A percentile compares a stretch with the other conserved stretches of the same genome.
phyloP scores from a whole-genome alignment of 2,797 vertebrate species.

The Rhinatrema bivittatum region DNA sequence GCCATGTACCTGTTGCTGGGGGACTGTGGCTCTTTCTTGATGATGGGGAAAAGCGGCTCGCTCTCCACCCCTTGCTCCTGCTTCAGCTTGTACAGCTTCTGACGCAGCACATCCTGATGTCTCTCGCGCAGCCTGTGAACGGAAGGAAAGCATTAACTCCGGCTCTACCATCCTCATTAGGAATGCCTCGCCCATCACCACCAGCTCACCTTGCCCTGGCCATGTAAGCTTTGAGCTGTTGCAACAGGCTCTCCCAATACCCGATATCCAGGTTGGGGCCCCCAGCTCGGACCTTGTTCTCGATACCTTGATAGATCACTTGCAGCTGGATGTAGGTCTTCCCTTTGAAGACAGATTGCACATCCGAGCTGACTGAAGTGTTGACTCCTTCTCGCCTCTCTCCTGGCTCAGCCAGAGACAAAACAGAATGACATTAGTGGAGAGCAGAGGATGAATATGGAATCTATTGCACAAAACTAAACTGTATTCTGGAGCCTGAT shows the following conservation, averaged over 20 bases:
- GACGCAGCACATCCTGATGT: conserved; percentile 91
- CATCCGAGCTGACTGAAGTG: conserved; percentile 85
- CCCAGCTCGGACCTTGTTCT: conserved; percentile 81
- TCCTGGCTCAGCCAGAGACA: conserved; percentile 62
- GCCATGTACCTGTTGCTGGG: conserved; percentile 58
- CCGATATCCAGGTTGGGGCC: conserved; percentile 94
- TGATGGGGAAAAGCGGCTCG: conserved; percentile 87
- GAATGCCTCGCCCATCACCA: background rate
- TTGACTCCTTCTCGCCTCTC: conserved; percentile 95
- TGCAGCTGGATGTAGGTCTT: conserved; percentile 96
- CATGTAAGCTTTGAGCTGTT: conserved; percentile 93
- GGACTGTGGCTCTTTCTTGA: conserved; percentile 65
- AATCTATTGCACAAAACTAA: too few species aligned
- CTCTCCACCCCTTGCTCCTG: conserved; percentile 96
- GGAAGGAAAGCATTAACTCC: background rate
- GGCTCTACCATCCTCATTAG: too few species aligned
- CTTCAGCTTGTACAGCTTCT: conserved; percentile 94
- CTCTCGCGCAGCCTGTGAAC: conserved; percentile 81
- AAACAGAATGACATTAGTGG: too few species aligned
- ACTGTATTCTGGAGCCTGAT: too few species aligned
- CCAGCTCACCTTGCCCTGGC: conserved; percentile 81
- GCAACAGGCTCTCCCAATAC: conserved; percentile 95
- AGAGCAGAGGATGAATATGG: too few species aligned
- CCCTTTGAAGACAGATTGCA: conserved; percentile 91
- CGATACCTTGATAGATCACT: conserved; percentile 86